Conservation (phyloP, 1,140 invertebrate species). For the Drosophila azteca region DNA sequence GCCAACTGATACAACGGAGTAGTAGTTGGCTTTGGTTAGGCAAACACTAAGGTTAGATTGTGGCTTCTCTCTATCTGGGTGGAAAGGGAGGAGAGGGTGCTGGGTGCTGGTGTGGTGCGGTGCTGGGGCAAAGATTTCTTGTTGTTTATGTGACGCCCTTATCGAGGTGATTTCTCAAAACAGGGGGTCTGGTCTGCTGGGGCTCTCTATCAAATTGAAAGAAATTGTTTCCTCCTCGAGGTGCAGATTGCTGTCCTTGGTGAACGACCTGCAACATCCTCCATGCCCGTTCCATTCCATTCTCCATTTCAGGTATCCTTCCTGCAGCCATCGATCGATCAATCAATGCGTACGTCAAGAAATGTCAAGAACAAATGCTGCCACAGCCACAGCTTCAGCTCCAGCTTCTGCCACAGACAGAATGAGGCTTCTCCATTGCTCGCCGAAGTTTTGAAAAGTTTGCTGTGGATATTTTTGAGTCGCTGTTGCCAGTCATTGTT, state of each 20-base stretch:
- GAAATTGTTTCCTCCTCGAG: conserved; percentile 29
- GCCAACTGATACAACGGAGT: conserved; percentile 63
- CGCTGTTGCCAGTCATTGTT: conserved; percentile 29
- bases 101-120: neutral
- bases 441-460: conserved; percentile 51
- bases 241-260: neutral
- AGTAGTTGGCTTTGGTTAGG: conserved; percentile 46
- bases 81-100: conserved; percentile 2
- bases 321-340: conserved; percentile 56
- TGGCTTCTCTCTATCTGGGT: conserved; percentile 20
- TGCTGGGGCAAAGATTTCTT: conserved; percentile 41
- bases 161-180: conserved; percentile 66
- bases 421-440: conserved; percentile 15
- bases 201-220: conserved; percentile 56
- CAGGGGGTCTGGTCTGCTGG: neutral
- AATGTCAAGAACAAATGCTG: conserved; percentile 66
- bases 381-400: conserved; percentile 7
- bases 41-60: conserved; percentile 4
- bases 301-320: conserved; percentile 3
- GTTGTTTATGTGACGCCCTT: conserved; percentile 51
- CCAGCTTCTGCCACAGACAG: conserved; percentile 1
- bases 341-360: conserved; percentile 68
- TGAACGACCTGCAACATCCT: conserved; percentile 1
- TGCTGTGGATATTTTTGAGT: conserved; percentile 37
- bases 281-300: neutral